Conservation (phyloP, 2,888 invertebrate species). For the Drosophila prostipennis region DNA sequence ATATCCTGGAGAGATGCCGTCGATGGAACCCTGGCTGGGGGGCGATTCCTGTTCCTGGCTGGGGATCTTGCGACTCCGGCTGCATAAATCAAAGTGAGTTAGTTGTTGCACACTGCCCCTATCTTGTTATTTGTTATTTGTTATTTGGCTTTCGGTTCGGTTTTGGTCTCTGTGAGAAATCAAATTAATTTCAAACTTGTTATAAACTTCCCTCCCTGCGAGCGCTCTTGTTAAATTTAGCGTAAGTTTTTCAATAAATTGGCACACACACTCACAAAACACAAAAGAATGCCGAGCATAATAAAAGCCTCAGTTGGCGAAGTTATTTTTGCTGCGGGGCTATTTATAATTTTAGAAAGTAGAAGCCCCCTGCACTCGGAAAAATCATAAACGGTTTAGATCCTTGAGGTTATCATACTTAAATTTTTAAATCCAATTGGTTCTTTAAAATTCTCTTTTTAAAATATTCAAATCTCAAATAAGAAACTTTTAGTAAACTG, state of each 20-base stretch:
- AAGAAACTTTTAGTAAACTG: no score
- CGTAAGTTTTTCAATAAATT: conserved; percentile 49
- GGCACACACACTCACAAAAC: conserved; percentile 10
- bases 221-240: conserved; percentile 6
- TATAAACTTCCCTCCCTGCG: conserved; percentile 1
- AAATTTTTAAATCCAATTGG: no score
- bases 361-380: background rate
- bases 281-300: conserved; percentile 8
- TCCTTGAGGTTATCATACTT: no score
- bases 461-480: no score
- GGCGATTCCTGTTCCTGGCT: conserved; percentile 60
- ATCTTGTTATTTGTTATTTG: conserved; percentile 16
- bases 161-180: conserved; percentile 5
- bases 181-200: conserved; percentile 22
- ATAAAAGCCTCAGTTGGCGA: conserved; percentile 1
- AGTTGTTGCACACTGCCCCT: conserved; percentile 5
- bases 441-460: no score
- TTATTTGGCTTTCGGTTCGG: background rate
- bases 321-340: conserved; percentile 15
- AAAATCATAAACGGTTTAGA: no score
- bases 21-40: conserved; percentile 67
- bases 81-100: conserved; percentile 76
- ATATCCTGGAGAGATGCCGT: conserved; percentile 60
- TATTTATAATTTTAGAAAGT: conserved; percentile 24
- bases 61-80: conserved; percentile 59